Evolutionary conservation across 2,113 vertebrate genomes (phyloP).

Genomic region (Chamaea fasciata): DNA sequence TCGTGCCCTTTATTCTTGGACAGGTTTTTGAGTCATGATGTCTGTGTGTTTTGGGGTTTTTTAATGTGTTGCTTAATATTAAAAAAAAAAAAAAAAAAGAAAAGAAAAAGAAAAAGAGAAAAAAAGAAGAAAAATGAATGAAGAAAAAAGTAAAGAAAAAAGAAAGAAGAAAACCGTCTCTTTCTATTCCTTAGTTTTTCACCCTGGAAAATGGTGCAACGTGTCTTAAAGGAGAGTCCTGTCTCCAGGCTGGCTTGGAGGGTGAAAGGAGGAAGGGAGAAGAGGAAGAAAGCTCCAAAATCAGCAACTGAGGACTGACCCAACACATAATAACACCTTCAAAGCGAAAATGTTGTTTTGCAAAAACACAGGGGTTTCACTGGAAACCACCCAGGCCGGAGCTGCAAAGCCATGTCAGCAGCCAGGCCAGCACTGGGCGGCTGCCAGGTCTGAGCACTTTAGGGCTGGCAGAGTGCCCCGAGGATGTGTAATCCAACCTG

Average conservation of each 20-base stretch:
- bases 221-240: not conserved
- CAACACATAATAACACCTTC: not conserved
- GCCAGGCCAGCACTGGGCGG: not conserved
- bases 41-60: not conserved
- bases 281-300: not conserved
- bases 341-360: not conserved
- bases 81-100: fast-evolving
- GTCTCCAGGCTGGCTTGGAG: not conserved
- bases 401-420: not conserved
- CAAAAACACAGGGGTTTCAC: not conserved
- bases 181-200: not conserved
- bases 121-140: not conserved
- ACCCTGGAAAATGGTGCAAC: not conserved
- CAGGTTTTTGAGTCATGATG: not conserved
- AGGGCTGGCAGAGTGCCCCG: not conserved
- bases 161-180: not conserved
- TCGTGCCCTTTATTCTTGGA: not conserved
- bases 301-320: not conserved
- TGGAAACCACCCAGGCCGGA: not conserved
- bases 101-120: fast-evolving
- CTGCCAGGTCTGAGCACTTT: not conserved
- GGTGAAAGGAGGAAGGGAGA: not conserved
- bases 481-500: not conserved
- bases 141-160: too few species aligned
- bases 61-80: not conserved